Conservation (phyloP, 30 jellyfish, hydroid and myxozoan genomes). For the Turritopsis dohrnii region DNA sequence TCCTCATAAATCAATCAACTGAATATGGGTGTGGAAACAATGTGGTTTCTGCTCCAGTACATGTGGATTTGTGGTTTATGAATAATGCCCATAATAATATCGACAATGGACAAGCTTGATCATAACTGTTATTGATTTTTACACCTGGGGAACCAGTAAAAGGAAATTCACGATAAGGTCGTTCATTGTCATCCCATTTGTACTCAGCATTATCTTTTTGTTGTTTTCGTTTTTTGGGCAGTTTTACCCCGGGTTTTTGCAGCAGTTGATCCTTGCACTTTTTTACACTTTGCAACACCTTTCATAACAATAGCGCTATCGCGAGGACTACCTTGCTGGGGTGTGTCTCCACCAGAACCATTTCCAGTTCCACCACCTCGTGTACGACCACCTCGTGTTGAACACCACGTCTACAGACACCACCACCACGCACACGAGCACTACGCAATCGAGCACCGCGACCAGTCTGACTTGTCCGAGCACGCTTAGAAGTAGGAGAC, state of each 20-base stretch:
- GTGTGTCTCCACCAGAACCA: not conserved
- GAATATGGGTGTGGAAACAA: constrained; percentile 22
- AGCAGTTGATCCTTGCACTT: not conserved
- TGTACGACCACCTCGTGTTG: not conserved
- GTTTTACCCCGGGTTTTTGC: not conserved
- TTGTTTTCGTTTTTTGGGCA: not conserved
- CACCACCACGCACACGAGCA: not conserved
- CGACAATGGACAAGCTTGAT: not conserved
- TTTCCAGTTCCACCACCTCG: not conserved
- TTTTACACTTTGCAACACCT: not conserved
- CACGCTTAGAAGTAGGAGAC: not conserved
- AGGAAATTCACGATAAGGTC: not conserved
- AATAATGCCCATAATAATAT: constrained; percentile 13
- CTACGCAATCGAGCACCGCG: not conserved
- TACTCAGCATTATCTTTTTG: not conserved
- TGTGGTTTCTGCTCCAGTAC: constrained; percentile 19
- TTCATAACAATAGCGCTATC: not conserved
- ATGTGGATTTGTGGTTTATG: constrained; percentile 9
- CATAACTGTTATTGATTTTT: not conserved
- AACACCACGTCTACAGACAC: no score
- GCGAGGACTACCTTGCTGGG: not conserved
- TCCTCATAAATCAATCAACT: constrained; percentile 26
- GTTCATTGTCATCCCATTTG: not conserved
- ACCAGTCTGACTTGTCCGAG: not conserved
- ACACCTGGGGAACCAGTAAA: not conserved